Evolutionary conservation across 2,113 vertebrate species (phyloP).

Genomic region (Seriola rivoliana): DNA sequence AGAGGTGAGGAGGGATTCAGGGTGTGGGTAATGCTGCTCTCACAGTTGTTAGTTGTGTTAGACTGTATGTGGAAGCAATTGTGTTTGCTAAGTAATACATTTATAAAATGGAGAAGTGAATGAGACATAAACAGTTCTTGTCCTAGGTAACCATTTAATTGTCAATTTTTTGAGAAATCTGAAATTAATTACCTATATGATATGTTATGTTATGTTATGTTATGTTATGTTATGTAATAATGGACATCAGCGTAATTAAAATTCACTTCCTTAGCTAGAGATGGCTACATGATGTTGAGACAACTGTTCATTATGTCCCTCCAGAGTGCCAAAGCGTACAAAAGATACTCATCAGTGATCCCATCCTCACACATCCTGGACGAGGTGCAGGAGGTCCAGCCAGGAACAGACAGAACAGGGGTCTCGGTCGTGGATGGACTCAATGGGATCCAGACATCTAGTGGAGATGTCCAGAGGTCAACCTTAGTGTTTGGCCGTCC

Average conservation of each 20-base stretch:
- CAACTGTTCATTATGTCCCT: constrained; percentile 22
- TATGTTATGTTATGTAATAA: not conserved
- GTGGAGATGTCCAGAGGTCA: constrained; percentile 69
- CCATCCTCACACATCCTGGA: constrained; percentile 78
- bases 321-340: constrained; percentile 81
- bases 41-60: not conserved
- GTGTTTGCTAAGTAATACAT: too few species aligned
- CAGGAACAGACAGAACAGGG: constrained; percentile 52
- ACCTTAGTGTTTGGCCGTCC: constrained; percentile 73
- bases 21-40: not conserved
- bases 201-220: too few species aligned
- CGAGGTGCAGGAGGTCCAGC: constrained; percentile 74
- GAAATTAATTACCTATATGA: not conserved
- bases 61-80: not conserved
- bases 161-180: too few species aligned
- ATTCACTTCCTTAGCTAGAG: not conserved
- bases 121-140: too few species aligned
- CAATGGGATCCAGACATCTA: constrained; percentile 69
- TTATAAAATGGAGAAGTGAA: too few species aligned
- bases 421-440: constrained; percentile 70
- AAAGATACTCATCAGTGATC: constrained; percentile 82
- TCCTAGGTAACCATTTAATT: too few species aligned
- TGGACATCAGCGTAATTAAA: not conserved
- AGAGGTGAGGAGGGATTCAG: constrained; percentile 84
- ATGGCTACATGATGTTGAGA: not conserved